phyloP scores from a whole-genome alignment of 2,888 invertebrate species.

The Aelia acuminata region DNA sequence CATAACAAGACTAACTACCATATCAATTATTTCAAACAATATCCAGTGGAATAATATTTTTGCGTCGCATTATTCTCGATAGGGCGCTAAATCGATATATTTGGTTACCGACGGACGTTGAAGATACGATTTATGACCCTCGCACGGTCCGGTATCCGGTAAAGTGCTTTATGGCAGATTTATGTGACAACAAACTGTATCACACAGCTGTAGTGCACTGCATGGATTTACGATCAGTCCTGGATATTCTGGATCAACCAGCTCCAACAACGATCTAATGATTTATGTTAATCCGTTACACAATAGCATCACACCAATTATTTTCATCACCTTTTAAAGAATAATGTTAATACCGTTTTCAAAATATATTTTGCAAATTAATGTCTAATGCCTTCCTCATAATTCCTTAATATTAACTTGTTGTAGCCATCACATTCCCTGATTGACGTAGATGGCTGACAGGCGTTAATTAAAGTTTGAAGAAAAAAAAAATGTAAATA shows the following conservation, averaged over 20 bases:
- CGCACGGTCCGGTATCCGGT: not conserved
- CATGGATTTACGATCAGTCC: not conserved
- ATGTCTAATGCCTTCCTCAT: too few species aligned
- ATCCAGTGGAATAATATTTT: not conserved
- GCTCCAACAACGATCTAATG: not conserved
- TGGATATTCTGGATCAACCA: not conserved
- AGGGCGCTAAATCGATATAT: not conserved
- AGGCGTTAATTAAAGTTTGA: too few species aligned
- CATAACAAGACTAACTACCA: too few species aligned
- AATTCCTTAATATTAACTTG: too few species aligned
- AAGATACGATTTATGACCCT: not conserved
- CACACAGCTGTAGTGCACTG: not conserved
- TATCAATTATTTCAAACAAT: too few species aligned
- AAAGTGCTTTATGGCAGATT: slow-evolving; percentile 21
- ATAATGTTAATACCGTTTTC: too few species aligned
- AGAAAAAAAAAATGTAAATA: too few species aligned
- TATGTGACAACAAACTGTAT: not conserved
- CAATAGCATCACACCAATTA: not conserved
- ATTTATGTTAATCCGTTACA: not conserved
- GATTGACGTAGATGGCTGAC: too few species aligned
- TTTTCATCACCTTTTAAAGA: not conserved
- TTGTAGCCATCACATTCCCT: too few species aligned
- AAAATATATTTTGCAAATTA: too few species aligned
- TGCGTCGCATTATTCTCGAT: not conserved
- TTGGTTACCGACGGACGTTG: not conserved